Percentiles rank a stretch among this genome's conserved stretches.
These are phyloP conservation scores for Sterrhoptilus dennistouni DNA, from an alignment of 2,113 vertebrate species.

Conservation along the genomic window DNA sequence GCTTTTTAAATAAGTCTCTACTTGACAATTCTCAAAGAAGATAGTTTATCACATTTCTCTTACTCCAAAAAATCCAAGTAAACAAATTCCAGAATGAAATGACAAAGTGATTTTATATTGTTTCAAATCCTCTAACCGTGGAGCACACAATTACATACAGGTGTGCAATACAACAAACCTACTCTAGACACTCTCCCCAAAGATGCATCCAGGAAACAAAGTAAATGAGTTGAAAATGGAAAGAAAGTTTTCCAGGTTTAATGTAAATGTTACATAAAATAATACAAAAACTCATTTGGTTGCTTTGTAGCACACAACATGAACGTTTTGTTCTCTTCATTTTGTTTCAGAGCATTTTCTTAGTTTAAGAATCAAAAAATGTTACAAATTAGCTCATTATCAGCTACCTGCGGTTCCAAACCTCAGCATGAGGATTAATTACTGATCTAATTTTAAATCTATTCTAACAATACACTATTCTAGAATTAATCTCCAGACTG, in stretches of 20 bases:
- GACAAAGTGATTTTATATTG: not conserved
- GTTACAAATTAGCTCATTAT: not conserved
- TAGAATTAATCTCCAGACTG: not conserved
- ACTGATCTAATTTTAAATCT: not conserved
- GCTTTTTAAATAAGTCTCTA: constrained; percentile 7
- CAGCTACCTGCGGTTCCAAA: not conserved
- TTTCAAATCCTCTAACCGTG: not conserved
- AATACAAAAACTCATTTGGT: not conserved
- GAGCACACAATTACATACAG: not conserved
- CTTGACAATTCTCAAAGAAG: not conserved
- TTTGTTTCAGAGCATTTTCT: not conserved
- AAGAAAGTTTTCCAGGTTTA: not conserved
- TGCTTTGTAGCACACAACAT: not conserved
- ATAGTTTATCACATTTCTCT: not conserved
- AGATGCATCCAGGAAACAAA: not conserved
- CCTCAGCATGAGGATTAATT: not conserved
- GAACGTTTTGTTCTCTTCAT: not conserved
- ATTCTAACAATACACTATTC: not conserved
- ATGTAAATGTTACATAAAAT: not conserved
- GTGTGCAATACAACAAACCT: not conserved
- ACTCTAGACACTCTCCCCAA: not conserved
- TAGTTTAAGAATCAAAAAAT: not conserved
- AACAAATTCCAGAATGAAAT: not conserved
- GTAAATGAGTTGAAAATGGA: not conserved
- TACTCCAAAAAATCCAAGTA: not conserved